phyloP scores from a whole-genome alignment of 2,888 invertebrate species.

The Nebria salina region DNA sequence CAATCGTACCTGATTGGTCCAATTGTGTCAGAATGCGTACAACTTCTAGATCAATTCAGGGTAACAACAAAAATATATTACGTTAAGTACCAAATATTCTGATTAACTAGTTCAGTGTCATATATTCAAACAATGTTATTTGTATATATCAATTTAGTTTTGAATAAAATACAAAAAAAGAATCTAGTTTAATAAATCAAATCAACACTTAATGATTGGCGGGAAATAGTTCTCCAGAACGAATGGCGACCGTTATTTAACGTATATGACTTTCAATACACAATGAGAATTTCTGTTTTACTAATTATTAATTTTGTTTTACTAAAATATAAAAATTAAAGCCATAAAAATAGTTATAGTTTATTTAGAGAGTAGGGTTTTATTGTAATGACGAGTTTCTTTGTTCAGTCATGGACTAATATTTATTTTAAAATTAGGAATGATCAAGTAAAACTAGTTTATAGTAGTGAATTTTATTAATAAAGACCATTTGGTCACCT shows the following conservation, averaged over 20 bases:
- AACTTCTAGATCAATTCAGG: neutral
- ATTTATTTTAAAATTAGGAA: neutral
- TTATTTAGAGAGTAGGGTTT: no score
- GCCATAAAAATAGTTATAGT: no score
- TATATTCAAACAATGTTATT: neutral
- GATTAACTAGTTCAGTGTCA: neutral
- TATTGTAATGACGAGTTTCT: neutral
- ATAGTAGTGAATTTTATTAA: neutral
- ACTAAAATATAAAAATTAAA: no score
- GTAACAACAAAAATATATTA: neutral
- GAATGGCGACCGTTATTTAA: neutral
- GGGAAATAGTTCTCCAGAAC: neutral
- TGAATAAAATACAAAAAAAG: neutral
- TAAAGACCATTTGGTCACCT: neutral
- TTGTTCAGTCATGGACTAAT: neutral
- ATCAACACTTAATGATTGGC: neutral
- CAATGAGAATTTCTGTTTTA: no score
- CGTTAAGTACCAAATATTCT: neutral
- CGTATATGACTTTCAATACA: no score
- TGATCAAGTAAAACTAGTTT: neutral
- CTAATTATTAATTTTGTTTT: no score
- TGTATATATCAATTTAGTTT: neutral
- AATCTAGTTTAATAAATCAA: neutral
- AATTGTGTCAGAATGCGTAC: slow-evolving; percentile 40
- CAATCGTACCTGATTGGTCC: slow-evolving; percentile 50